Evolutionary conservation across 2,113 vertebrate genomes (phyloP).

Genomic region (Eleginops maclovinus): DNA sequence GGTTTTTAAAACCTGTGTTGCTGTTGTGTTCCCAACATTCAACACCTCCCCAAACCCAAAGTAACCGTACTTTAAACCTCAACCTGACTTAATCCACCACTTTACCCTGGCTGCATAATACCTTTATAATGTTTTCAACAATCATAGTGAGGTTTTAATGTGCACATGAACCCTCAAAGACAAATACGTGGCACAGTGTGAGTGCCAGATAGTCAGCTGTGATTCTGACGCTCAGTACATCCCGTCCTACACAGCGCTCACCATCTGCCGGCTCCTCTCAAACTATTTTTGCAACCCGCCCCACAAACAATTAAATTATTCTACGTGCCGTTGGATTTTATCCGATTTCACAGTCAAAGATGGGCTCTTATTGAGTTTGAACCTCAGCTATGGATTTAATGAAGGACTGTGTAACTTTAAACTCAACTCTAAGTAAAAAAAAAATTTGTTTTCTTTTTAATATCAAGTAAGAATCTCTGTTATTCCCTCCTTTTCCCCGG

Average conservation of each 20-base stretch:
- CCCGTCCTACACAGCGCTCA: conserved; percentile 39
- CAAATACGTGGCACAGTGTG: conserved; percentile 11
- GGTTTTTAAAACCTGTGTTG: no score
- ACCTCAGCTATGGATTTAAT: background rate
- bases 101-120: no score
- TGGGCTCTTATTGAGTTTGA: background rate
- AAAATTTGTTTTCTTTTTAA: conserved; percentile 46
- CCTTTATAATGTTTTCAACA: background rate
- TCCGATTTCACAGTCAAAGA: background rate
- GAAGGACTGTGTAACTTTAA: background rate
- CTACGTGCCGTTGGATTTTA: background rate
- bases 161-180: background rate
- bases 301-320: conserved; percentile 14
- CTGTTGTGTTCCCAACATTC: no score
- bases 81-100: no score
- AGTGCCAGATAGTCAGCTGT: conserved; percentile 44
- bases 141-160: background rate
- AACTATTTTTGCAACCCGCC: background rate
- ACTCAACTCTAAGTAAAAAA: background rate
- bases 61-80: background rate
- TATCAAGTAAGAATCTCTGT: conserved; percentile 46
- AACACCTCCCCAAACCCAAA: no score
- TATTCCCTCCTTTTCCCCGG: conserved; percentile 24
- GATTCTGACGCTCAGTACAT: conserved; percentile 58
- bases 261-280: conserved; percentile 53